Conservation (phyloP, 1,140 invertebrate genomes). For the Steinernema feltiae region DNA sequence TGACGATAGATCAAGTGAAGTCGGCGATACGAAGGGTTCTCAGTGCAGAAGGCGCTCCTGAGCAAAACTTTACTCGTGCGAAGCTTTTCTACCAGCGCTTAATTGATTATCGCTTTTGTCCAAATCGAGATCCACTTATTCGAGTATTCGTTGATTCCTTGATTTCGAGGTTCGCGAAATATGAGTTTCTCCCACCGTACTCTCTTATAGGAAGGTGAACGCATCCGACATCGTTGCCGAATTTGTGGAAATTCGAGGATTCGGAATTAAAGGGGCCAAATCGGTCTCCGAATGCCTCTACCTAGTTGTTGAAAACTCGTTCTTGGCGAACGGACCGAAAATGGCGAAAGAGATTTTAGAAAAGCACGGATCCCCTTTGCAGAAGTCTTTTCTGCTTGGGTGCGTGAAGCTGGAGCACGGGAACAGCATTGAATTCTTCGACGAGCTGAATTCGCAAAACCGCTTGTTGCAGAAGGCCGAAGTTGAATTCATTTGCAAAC, state of each 20-base stretch:
- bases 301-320: not conserved
- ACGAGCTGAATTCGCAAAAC: not conserved
- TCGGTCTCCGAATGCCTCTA: not conserved
- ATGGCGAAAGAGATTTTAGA: not conserved
- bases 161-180: not conserved
- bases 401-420: conserved; percentile 2
- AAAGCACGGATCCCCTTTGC: not conserved
- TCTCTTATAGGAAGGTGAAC: not conserved
- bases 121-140: not conserved
- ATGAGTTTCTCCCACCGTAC: not conserved
- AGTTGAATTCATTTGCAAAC: too few species aligned
- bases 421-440: not conserved
- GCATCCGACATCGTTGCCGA: not conserved
- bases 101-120: not conserved
- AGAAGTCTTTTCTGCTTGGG: not conserved
- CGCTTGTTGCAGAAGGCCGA: not conserved
- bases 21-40: not conserved
- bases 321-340: not conserved
- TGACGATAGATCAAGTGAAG: not conserved
- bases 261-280: not conserved
- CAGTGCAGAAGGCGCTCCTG: not conserved
- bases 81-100: not conserved
- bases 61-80: not conserved
- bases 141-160: not conserved
- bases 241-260: not conserved